Evolutionary conservation across 2,888 invertebrate species (phyloP), one percentile per base, ranked within the genome.

Genomic region (Athalia rosae): DNA sequence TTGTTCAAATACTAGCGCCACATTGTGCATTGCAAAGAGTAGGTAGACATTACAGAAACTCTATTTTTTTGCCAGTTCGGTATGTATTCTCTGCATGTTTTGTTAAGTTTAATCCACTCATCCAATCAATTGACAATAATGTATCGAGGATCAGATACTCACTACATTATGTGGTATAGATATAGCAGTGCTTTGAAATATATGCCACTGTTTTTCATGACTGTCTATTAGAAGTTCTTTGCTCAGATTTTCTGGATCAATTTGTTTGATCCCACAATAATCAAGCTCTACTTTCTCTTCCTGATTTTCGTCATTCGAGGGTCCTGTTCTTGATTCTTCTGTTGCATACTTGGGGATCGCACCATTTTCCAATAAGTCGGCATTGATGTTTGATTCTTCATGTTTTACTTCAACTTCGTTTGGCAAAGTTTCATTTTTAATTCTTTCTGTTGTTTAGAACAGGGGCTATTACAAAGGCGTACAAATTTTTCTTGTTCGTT

Each of bases 201-300:
- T 71, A 58, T 45, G 43, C 71, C 71, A 71, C 50, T 71, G 71
- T 15, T 71, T 4, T 71, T 58, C 71, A 9, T 71, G 56, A 71
- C 58, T 71, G 71, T 43, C 56, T 11, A 45, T 15, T 4, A 47
- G 28, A 28, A 41, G 6, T 28, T 11, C 45, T 43, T 13, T 6
- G 15, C 43, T 45, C 58, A 47, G 56, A 71, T 9, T 58, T 45
- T 58, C 45, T 58, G n/a, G 15, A 56, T 58, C 45, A 45, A 71
- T 71, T 58, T 56, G 4, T 41, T 71, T 45, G 8, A 71, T 71
- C n/a, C 45, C 58, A 41, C 58, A 58, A 71, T 71, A 71, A 71
- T 71, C 58, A 71, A 7, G 3, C 58, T 56, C 71, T 43, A 45
- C 69, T 69, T 15, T 58, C 3, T 58, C 4, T 71, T 43, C 50